phyloP scores from a whole-genome alignment of 2,888 invertebrate genomes.

The Tetragonisca angustula region DNA sequence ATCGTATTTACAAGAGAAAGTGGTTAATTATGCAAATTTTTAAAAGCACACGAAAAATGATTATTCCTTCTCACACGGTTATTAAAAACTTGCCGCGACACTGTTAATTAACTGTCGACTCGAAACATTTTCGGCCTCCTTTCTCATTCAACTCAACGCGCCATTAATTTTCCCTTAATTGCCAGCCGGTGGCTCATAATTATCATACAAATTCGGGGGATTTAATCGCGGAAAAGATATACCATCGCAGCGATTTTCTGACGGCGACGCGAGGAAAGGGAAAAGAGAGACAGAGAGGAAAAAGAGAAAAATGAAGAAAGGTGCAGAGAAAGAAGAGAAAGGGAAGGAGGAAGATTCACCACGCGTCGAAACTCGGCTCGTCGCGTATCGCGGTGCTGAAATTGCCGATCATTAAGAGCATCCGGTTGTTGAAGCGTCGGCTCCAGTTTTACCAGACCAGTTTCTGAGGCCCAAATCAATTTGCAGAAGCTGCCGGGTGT shows the following conservation, averaged over 20 bases:
- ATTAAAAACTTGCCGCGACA: constrained; percentile 21
- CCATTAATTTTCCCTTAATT: constrained; percentile 44
- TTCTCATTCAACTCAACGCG: constrained; percentile 12
- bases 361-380: constrained; percentile 49
- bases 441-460: constrained; percentile 69
- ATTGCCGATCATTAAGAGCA: constrained; percentile 73
- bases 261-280: not conserved
- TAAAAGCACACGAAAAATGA: constrained; percentile 6
- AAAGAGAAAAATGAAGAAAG: not conserved
- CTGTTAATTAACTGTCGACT: constrained; percentile 43
- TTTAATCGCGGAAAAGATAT: constrained; percentile 41
- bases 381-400: constrained; percentile 63
- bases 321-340: not conserved
- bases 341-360: not conserved
- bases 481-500: constrained; percentile 58
- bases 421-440: constrained; percentile 69
- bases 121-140: constrained; percentile 21
- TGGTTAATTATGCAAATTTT: constrained; percentile 14
- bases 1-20: constrained; percentile 10
- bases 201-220: constrained; percentile 49
- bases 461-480: constrained; percentile 72
- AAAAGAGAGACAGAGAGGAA: not conserved
- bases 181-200: constrained; percentile 19
- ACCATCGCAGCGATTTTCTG: constrained; percentile 2
- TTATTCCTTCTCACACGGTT: not conserved